phyloP scores from a whole-genome alignment of 2,888 invertebrate species.

The Sepiola atlantica region DNA sequence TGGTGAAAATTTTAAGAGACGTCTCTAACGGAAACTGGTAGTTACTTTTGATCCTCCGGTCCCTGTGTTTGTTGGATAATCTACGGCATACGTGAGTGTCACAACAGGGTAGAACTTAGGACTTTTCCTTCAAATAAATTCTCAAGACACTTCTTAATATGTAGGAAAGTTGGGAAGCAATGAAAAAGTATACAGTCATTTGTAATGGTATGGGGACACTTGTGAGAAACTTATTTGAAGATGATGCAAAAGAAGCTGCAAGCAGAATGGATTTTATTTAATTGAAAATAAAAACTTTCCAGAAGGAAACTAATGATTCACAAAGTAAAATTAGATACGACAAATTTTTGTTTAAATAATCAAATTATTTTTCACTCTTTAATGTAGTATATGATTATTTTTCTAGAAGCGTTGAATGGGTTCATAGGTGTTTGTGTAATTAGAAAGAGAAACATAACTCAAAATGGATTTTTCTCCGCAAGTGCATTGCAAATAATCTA shows the following conservation, averaged over 20 bases:
- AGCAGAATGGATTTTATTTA: not conserved
- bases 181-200: too few relatives aligned
- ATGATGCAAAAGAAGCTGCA: not conserved
- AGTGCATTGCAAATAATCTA: not conserved
- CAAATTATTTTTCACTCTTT: not conserved
- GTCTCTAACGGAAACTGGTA: too few relatives aligned
- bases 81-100: too few relatives aligned
- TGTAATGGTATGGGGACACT: too few relatives aligned
- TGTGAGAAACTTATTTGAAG: not conserved
- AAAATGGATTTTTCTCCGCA: not conserved
- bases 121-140: too few relatives aligned
- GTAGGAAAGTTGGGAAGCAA: too few relatives aligned
- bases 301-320: not conserved
- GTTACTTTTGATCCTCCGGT: too few relatives aligned
- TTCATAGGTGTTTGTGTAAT: not conserved
- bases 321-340: not conserved
- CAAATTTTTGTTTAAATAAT: not conserved
- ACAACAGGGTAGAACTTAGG: too few relatives aligned
- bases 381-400: not conserved
- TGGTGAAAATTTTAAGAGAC: too few relatives aligned
- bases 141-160: too few relatives aligned
- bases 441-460: not conserved
- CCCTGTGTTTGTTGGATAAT: too few relatives aligned
- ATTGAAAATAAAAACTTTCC: not conserved
- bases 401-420: not conserved